Evolutionary conservation across 2,797 vertebrate genomes (phyloP), one percentile per base, ranked within the genome.

Genomic region (Chaetodon trifasciatus): DNA sequence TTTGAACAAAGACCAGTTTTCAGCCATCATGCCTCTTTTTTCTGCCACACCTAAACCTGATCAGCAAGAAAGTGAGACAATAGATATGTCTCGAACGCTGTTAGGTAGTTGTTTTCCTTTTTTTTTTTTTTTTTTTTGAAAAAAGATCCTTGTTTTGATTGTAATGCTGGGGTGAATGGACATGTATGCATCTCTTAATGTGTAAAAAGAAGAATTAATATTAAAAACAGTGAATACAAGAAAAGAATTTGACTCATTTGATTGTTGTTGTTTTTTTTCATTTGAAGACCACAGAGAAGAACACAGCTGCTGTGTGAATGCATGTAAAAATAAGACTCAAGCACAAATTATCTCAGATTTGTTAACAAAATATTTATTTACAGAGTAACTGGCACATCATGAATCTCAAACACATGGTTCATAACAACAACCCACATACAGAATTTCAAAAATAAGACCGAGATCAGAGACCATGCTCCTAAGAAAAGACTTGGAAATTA

Each of bases 301-400:
- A 65, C 56, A 35, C 4, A 64, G 24, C 4, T 32, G 11, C 5
- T 44, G 24, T 47, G 66, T 47, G 42, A 39, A 56, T 24, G 2
- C 5, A 47, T 16, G 8, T 42, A 12, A 72, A 53, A 69, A 74
- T 17, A 82, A 32, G 28, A 28, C 28, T 28, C n/a, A 79, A 64
- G 40, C 42, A 76, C 15, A 58, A 23, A 17, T 62, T 2, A 78
- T 44, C 6, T 79, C 37, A 58, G 8, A 73, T 86, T 87, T 83
- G 57, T 91, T 89, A 93, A 91, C 83, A 86, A 88, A 86, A 86
- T 64, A 86, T 92, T 92, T 95, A 95, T 95, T 94, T 93, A 93
- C 82, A 93, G 61, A 57, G 28, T 23, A 79, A 32, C 1, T 61
- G 42, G 7, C n/a, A 79, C 53, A 82, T 72, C 53, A 58, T 55